Percentiles rank a stretch among this genome's conserved stretches.
These are phyloP conservation scores for Perithous albicinctus DNA, from an alignment of 2,888 invertebrate genomes.

Conservation along the genomic window DNA sequence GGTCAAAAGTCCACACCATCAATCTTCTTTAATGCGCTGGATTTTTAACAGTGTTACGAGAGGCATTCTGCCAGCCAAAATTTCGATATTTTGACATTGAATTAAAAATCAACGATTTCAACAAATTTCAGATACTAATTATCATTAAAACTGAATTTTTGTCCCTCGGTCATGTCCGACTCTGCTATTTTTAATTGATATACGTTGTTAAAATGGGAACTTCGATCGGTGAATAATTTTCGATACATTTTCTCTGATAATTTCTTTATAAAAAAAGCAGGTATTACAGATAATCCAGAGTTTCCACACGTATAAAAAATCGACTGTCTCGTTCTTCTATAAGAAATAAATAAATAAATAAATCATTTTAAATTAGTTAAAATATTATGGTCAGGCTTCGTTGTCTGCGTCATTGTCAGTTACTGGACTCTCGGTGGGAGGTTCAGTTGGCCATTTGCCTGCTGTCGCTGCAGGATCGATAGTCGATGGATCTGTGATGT, in stretches of 20 bases:
- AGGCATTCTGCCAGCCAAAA: too few relatives aligned
- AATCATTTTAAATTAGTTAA: constrained; percentile 6
- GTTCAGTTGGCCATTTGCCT: constrained; percentile 83
- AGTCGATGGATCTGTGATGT: constrained; percentile 77
- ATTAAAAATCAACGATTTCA: too few relatives aligned
- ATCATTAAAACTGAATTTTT: too few relatives aligned
- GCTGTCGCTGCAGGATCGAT: constrained; percentile 80
- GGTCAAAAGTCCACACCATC: too few relatives aligned
- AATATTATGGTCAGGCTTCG: constrained; percentile 76
- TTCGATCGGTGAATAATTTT: not conserved
- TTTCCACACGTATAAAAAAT: not conserved
- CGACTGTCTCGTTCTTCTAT: constrained; percentile 36
- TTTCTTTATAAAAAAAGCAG: not conserved
- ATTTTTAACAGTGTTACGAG: too few relatives aligned
- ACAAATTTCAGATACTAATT: too few relatives aligned
- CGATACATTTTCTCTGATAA: not conserved
- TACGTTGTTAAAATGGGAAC: not conserved
- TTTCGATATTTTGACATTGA: too few relatives aligned
- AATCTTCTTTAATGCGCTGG: too few relatives aligned
- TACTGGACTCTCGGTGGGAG: constrained; percentile 77
- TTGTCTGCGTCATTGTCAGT: constrained; percentile 81
- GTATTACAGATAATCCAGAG: not conserved
- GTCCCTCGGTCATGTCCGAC: too few relatives aligned
- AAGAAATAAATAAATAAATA: constrained; percentile 67
- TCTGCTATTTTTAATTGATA: too few relatives aligned